phyloP scores from a whole-genome alignment of 2,888 invertebrate species.

The Agrotis segetum region DNA sequence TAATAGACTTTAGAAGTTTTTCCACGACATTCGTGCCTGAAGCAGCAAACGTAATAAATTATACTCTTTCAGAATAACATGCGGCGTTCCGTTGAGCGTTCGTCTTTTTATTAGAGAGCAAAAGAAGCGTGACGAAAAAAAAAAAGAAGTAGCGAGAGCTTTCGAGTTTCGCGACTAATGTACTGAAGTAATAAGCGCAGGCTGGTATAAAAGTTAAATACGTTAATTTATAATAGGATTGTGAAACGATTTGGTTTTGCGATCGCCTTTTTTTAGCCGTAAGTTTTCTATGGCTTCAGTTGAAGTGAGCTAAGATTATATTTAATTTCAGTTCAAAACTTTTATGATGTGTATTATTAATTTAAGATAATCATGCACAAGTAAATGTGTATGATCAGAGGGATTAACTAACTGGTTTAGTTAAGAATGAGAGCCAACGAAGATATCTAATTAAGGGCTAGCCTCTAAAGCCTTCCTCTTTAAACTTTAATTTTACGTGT shows the following conservation, averaged over 20 bases:
- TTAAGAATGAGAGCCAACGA: no score
- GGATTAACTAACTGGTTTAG: no score
- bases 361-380: background rate
- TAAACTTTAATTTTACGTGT: no score
- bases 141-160: conserved; percentile 63
- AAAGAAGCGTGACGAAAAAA: conserved; percentile 52
- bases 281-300: background rate
- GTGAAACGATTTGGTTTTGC: conserved; percentile 23
- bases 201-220: conserved; percentile 41
- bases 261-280: conserved; percentile 5
- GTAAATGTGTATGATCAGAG: background rate
- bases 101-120: conserved; percentile 71
- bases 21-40: conserved; percentile 70
- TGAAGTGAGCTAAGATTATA: background rate
- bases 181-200: conserved; percentile 70
- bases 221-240: conserved; percentile 38
- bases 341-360: background rate
- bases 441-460: background rate
- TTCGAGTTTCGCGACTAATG: conserved; percentile 72
- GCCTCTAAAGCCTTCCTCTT: no score
- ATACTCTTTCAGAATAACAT: conserved; percentile 77
- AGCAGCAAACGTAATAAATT: conserved; percentile 78
- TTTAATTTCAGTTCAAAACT: background rate
- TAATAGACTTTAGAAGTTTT: conserved; percentile 63
- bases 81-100: conserved; percentile 67